Conservation (phyloP, 2,113 vertebrate species). For the Heptranchias perlo region DNA sequence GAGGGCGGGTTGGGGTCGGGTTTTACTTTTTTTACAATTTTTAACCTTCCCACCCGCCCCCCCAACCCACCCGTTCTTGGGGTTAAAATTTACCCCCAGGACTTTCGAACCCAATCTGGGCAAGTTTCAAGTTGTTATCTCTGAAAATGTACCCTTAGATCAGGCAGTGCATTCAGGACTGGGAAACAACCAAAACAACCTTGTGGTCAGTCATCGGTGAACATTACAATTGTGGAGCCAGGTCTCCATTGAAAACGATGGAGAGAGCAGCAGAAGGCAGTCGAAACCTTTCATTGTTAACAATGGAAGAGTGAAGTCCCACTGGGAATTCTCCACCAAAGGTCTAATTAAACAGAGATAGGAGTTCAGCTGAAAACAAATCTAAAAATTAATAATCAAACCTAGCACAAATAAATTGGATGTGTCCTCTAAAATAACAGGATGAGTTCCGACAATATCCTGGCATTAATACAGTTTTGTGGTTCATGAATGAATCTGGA, state of each 20-base stretch:
- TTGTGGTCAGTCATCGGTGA: neutral
- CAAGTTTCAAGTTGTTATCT: neutral
- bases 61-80: too few species aligned
- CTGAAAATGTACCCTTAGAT: neutral
- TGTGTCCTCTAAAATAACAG: neutral
- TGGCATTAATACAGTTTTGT: neutral
- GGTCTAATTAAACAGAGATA: too few species aligned
- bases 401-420: neutral
- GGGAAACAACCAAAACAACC: neutral
- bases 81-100: too few species aligned
- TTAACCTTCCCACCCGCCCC: too few species aligned
- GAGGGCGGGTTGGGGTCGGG: too few species aligned
- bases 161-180: neutral
- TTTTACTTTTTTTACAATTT: too few species aligned
- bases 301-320: neutral
- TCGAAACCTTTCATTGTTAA: neutral
- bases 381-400: neutral
- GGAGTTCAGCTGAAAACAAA: neutral
- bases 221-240: neutral
- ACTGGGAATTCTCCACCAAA: neutral
- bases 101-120: neutral
- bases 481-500: too few species aligned
- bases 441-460: neutral
- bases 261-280: neutral
- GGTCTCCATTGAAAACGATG: neutral